These are phyloP conservation scores for Channa argus DNA, from an alignment of 2,113 vertebrate species.

Conservation along the genomic window DNA sequence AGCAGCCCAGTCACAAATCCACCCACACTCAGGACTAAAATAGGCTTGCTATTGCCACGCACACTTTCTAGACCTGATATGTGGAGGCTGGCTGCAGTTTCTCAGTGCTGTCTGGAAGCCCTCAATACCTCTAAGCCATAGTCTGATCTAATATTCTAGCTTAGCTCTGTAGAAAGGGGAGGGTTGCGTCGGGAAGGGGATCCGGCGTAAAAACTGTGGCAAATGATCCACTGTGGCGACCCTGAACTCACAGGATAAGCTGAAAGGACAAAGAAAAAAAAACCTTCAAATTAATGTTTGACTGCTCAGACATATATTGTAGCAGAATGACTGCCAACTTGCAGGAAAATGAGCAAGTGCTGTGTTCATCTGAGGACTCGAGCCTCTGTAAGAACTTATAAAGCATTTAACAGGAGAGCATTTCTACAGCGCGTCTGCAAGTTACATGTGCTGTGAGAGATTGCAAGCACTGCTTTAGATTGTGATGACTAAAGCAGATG, in stretches of 20 bases:
- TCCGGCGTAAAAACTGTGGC: too few species aligned
- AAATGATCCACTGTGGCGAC: too few species aligned
- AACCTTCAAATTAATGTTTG: background rate
- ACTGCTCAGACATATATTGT: background rate
- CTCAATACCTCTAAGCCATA: background rate
- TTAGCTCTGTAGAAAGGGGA: too few species aligned
- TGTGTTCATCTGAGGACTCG: background rate
- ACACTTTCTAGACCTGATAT: background rate
- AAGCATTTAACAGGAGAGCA: too few species aligned
- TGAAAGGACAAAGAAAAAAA: too few species aligned
- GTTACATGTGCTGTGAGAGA: background rate
- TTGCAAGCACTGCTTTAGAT: background rate
- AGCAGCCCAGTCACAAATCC: slow-evolving; percentile 9
- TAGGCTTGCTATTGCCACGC: slow-evolving; percentile 10
- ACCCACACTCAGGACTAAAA: slow-evolving; percentile 42
- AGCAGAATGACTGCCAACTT: background rate
- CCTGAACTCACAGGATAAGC: too few species aligned
- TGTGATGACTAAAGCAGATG: background rate
- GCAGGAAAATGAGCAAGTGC: background rate
- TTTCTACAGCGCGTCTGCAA: background rate
- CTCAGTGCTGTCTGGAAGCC: background rate
- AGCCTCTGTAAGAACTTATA: background rate
- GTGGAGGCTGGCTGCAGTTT: background rate
- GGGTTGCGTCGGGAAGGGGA: too few species aligned
- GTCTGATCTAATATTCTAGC: background rate